Conservation (phyloP, 30 jellyfish, hydroid and myxozoan genomes). For the Aurelia aurita complex sp. Pacific region DNA sequence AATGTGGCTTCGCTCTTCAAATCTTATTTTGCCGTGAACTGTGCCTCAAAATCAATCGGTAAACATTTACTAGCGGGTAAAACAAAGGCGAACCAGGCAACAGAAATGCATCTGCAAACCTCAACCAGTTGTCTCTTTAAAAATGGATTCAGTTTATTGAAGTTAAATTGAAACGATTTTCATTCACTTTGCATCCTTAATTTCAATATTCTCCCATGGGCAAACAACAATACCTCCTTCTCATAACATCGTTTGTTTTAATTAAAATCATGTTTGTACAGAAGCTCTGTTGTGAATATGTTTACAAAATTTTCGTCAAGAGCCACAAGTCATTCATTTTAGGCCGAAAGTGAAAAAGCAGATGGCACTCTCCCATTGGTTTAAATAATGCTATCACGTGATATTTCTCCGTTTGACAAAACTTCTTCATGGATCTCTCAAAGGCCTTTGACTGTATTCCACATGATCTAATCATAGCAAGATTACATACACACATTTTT, state of each 20-base stretch:
- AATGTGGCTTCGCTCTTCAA: conserved; percentile 39
- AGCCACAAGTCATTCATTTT: background rate
- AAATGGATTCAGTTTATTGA: conserved; percentile 3
- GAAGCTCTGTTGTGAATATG: background rate
- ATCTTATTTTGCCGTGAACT: background rate
- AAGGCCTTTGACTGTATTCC: too few relatives aligned
- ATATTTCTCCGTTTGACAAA: too few relatives aligned
- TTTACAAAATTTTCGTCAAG: background rate
- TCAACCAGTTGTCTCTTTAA: background rate
- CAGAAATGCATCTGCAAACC: conserved; percentile 5
- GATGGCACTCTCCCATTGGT: conserved; percentile 5
- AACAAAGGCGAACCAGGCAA: background rate
- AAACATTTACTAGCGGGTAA: background rate
- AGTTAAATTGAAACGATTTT: conserved; percentile 23
- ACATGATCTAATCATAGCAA: too few relatives aligned
- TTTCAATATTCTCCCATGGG: conserved; percentile 12
- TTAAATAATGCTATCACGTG: background rate
- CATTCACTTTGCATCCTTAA: background rate
- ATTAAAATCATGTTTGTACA: conserved; percentile 3
- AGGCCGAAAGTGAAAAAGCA: background rate
- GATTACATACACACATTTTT: too few relatives aligned
- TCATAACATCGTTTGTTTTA: conserved; percentile 2
- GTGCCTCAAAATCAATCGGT: conserved; percentile 3
- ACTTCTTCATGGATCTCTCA: too few relatives aligned
- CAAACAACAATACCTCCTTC: conserved; percentile 14